Evolutionary conservation across 2,888 invertebrate genomes (phyloP), one percentile per base, ranked within the genome.

Genomic region (Dicyrtoma fusca): DNA sequence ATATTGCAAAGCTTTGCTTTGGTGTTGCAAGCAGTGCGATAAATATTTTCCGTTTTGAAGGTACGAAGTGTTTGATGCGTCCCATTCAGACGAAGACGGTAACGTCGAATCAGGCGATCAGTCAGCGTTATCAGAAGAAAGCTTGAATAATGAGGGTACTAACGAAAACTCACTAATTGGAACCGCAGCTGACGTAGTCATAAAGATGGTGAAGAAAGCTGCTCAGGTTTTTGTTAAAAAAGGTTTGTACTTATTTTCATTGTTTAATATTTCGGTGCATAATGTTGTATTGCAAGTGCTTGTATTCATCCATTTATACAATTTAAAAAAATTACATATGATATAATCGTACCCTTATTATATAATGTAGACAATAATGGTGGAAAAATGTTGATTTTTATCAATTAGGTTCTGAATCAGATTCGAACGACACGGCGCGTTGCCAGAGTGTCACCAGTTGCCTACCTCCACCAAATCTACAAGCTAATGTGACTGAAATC

Each of bases 171-270:
- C 82, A 73, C 75, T 83, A 34, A 81, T 95, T 81, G 93, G 92
- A 73, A 92, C 92, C 13, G 95, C 94, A 1, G 89, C 92, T 80
- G 95, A 95, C 83, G 95, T 93, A 0, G 95, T 96, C 55, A 89
- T 95, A 82, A 92, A 92, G 61, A 92, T 97, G 78, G 92, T 96
- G 70, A 94, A 94, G 83, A 94, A 94, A 84, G 96, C 94, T 0
- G 93, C 94, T 8, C 90, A 92, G 84, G 93, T 90, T 47, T 86
- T 95, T 79, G 92, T 90, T 1, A 92, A 92, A 74, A 86, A 86
- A 82, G 88, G 89, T 13, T 53, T 19, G 53, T 55, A 19, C 25
- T 6, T 21, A 51, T 51, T 51, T 51, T 17, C n/a, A 51, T 51
- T n/a, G 51, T 51, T 17, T 14, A 13, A 57, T 53, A 53, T 53